Evolutionary conservation across 2,797 vertebrate genomes (phyloP), one percentile per base, ranked within the genome.

Genomic region (Heliangelus exortis): DNA sequence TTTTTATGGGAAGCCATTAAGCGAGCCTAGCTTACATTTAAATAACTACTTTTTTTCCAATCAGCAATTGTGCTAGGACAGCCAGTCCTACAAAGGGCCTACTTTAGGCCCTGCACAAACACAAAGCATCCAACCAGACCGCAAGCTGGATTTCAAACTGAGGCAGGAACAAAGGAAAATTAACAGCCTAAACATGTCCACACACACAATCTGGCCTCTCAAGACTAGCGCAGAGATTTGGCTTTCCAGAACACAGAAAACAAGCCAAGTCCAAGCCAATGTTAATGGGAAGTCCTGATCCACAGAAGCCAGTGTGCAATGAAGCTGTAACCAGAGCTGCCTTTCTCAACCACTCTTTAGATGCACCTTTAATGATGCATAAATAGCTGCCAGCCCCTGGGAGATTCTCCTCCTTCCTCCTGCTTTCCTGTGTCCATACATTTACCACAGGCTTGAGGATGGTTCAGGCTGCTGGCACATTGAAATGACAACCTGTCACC

Each of bases 391-490:
- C 26, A 12, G 63, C 21, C 59, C 3, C 3, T 19, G 12, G 31
- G 41, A 53, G 25, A 20, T 5, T 13, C 62, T 43, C 53, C 67
- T 58, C 20, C 39, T 41, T 22, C n/a, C 2, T 36, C 34, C 1
- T 1, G n/a, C 13, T 20, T 4, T 58, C 58, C 59, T 67, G 36
- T 19, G 34, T 34, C 57, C 69, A 5, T 1, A 6, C 1, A 2
- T 14, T 25, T 15, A 31, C 31, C 41, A 15, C 71, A 55, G 69
- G 20, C 43, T 26, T 4, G 1, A 15, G 33, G 31, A 34, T 0
- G 0, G 11, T 8, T 45, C 25, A 29, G 41, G 36, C 53, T 54
- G 23, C 5, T 16, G 39, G 26, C 1, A 0, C 9, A 41, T 0
- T 2, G 28, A 31, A 57, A n/a, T 19, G 3, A 14, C 28, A 34